Evolutionary conservation across 2,888 invertebrate genomes (phyloP).

Genomic region (Tricholauxania praeusta): DNA sequence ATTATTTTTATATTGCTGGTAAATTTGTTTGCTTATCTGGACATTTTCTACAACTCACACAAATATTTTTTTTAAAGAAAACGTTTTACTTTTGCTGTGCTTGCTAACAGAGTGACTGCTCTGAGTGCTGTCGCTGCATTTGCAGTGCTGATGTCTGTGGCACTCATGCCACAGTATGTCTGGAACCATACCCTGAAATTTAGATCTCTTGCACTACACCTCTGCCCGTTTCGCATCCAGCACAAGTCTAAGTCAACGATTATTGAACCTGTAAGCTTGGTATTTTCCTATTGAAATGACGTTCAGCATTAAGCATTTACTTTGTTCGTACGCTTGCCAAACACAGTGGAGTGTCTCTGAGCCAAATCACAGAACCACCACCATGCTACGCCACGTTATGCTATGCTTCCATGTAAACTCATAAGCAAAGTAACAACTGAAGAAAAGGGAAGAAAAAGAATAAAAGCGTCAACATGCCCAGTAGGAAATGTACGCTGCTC

Average conservation of each 20-base stretch:
- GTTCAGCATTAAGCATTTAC: background rate
- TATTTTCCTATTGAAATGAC: conserved; percentile 16
- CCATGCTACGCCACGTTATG: background rate
- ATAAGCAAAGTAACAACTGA: conserved; percentile 59
- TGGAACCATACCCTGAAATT: conserved; percentile 11
- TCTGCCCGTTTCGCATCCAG: background rate
- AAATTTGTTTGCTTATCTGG: background rate
- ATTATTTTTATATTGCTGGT: background rate
- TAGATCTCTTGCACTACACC: background rate
- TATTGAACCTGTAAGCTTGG: conserved; percentile 19
- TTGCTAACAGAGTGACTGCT: too few species aligned
- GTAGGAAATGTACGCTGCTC: too few species aligned
- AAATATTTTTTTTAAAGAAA: background rate
- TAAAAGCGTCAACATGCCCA: background rate
- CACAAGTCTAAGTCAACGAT: conserved; percentile 13
- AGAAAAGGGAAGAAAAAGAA: conserved; percentile 26
- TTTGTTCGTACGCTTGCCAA: background rate
- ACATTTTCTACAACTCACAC: background rate
- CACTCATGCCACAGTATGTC: conserved; percentile 15
- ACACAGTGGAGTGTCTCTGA: background rate
- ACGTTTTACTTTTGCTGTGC: background rate
- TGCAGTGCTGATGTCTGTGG: background rate
- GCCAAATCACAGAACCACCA: background rate
- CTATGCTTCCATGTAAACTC: conserved; percentile 60
- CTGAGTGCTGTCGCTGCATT: background rate